Percentiles rank a stretch among this genome's conserved stretches.
Conservation (phyloP, 2,888 invertebrate genomes). For the Drosophila lutescens region DNA sequence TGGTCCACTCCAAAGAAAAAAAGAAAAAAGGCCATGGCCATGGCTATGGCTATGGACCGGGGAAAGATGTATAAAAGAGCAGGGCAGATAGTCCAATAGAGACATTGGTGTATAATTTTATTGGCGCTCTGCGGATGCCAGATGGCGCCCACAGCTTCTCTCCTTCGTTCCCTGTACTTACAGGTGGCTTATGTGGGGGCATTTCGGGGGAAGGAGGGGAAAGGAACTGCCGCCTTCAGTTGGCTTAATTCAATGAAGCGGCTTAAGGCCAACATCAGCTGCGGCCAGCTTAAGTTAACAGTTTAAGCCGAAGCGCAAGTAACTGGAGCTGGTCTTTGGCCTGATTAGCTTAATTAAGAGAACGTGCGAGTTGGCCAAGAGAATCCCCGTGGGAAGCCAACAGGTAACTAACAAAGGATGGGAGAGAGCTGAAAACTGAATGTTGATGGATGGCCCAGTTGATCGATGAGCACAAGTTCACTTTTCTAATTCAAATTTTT, state of each 20-base stretch:
- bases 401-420: conserved; percentile 3
- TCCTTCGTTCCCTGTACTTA: conserved; percentile 4
- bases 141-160: conserved; percentile 43
- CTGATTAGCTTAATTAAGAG: conserved; percentile 42
- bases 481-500: conserved; percentile 12
- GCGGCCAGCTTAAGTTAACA: conserved; percentile 42
- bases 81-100: conserved; percentile 58
- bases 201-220: background rate
- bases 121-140: conserved; percentile 71
- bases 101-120: conserved; percentile 73
- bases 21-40: conserved; percentile 1
- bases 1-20: conserved; percentile 11
- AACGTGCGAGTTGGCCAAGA: conserved; percentile 22
- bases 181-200: conserved; percentile 31
- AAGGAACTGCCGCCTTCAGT: conserved; percentile 14
- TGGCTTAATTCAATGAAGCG: conserved; percentile 73
- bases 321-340: conserved; percentile 31
- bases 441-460: conserved; percentile 39
- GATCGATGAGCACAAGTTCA: conserved; percentile 37
- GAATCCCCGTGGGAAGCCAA: conserved; percentile 27
- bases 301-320: conserved; percentile 35
- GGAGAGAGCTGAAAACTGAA: background rate
- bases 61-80: conserved; percentile 13
- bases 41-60: conserved; percentile 1
- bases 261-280: conserved; percentile 43